Conservation (phyloP, 2,797 vertebrate species). For the Phataginus tetradactyla region DNA sequence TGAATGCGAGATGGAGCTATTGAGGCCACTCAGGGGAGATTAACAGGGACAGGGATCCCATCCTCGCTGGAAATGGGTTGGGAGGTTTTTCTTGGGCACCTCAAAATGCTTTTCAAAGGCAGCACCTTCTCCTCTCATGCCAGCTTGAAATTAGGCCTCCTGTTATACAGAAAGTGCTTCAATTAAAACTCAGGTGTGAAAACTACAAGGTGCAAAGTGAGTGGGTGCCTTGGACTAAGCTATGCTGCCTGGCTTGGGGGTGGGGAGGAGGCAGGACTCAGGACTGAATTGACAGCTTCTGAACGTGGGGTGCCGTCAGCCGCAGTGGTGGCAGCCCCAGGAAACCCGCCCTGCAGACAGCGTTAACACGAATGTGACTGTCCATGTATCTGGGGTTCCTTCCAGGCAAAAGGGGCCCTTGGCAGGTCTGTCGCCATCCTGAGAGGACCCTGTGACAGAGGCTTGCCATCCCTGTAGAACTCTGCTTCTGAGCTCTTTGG, state of each 20-base stretch:
- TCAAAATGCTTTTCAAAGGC: slow-evolving; percentile 72
- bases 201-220: not conserved
- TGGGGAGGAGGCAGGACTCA: not conserved
- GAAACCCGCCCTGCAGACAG: not conserved
- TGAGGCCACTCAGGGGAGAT: slow-evolving; percentile 45
- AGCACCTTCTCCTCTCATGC: slow-evolving; percentile 46
- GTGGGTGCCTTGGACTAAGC: not conserved
- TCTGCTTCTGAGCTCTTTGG: not conserved
- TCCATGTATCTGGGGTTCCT: not conserved
- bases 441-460: not conserved
- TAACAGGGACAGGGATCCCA: accelerated
- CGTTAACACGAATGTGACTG: accelerated
- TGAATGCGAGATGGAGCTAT: slow-evolving; percentile 37
- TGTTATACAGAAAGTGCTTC: slow-evolving; percentile 66
- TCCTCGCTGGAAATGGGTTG: slow-evolving; percentile 58
- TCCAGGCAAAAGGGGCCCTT: not conserved
- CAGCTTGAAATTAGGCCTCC: slow-evolving; percentile 62
- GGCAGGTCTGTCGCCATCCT: not conserved
- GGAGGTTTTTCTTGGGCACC: slow-evolving; percentile 56
- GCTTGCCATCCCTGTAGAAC: not conserved
- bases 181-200: slow-evolving; percentile 64
- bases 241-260: not conserved
- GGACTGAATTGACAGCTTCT: not conserved
- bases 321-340: not conserved
- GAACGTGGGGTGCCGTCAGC: no score